phyloP scores from a whole-genome alignment of 1,140 invertebrate genomes.

The Branchinecta lynchi region DNA sequence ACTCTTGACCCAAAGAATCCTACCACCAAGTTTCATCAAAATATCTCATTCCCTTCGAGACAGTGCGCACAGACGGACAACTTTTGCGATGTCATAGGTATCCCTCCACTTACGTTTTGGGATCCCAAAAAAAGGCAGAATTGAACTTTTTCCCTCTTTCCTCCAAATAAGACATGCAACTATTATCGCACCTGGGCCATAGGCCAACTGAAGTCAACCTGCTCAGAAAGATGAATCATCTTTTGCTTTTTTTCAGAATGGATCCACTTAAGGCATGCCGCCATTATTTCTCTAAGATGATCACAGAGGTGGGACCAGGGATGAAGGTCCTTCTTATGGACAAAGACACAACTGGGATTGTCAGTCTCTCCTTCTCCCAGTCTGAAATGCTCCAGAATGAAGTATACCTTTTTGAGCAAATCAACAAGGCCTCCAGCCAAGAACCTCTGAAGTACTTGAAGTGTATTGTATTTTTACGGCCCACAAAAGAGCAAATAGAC shows the following conservation, averaged over 20 bases:
- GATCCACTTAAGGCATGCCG: neutral
- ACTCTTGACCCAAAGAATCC: no score
- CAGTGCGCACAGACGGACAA: neutral
- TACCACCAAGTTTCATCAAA: no score
- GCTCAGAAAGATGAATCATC: neutral
- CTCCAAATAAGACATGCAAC: neutral
- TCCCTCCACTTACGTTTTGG: neutral
- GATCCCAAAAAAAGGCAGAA: neutral
- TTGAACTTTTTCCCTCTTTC: neutral
- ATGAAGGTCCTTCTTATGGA: conserved; percentile 99
- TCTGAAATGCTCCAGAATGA: conserved; percentile 98
- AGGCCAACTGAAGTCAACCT: no score
- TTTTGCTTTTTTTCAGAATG: neutral
- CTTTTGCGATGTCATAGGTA: neutral
- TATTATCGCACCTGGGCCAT: neutral
- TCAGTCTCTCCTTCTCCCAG: conserved; percentile 92
- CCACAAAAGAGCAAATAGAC: conserved; percentile 85
- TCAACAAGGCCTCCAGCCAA: conserved; percentile 51
- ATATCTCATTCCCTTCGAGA: no score
- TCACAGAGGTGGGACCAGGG: conserved; percentile 89
- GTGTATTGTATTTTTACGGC: conserved; percentile 86
- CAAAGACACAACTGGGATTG: conserved; percentile 90
- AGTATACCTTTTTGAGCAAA: conserved; percentile 88
- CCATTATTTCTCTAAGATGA: conserved; percentile 86
- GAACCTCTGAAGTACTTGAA: conserved; percentile 86